Evolutionary conservation across 2,888 invertebrate species (phyloP).

Genomic region (Xylota sylvarum): DNA sequence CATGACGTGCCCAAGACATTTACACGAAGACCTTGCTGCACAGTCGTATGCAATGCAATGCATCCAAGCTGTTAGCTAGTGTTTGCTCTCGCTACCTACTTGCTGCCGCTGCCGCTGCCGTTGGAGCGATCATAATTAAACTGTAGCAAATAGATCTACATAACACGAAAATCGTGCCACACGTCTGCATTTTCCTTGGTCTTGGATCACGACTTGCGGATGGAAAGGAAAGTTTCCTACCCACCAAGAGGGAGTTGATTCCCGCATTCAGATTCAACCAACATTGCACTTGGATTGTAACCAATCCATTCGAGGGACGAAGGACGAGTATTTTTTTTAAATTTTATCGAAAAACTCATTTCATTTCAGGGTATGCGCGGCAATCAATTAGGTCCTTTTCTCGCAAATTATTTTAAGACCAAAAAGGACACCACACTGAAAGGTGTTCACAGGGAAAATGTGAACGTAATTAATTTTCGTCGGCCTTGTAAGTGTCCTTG

Average conservation of each 20-base stretch:
- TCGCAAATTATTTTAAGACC: conserved; percentile 5
- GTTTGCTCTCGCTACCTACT: conserved; percentile 60
- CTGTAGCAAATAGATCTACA: conserved; percentile 77
- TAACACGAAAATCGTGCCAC: conserved; percentile 78
- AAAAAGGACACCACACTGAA: conserved; percentile 16
- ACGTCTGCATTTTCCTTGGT: conserved; percentile 74
- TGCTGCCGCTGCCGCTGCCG: conserved; percentile 46
- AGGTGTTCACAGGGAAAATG: neutral
- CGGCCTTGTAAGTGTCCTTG: conserved; percentile 14
- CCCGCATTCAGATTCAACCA: conserved; percentile 39
- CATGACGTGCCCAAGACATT: conserved; percentile 53
- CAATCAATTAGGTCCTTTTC: conserved; percentile 34
- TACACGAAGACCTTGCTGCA: conserved; percentile 63
- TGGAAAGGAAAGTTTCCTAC: conserved; percentile 53
- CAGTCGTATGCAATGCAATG: conserved; percentile 48
- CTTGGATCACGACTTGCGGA: conserved; percentile 71
- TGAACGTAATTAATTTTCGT: conserved; percentile 38
- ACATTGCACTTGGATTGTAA: conserved; percentile 20
- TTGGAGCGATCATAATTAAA: conserved; percentile 76
- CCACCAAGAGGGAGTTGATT: conserved; percentile 21
- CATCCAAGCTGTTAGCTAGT: conserved; percentile 31
- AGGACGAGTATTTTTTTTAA: conserved; percentile 16
- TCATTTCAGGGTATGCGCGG: no score
- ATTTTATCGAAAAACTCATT: neutral
- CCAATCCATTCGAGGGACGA: conserved; percentile 46